Base-by-base conservation (phyloP, 2,797 vertebrate species). In the Semotilus atromaculatus region DNA sequence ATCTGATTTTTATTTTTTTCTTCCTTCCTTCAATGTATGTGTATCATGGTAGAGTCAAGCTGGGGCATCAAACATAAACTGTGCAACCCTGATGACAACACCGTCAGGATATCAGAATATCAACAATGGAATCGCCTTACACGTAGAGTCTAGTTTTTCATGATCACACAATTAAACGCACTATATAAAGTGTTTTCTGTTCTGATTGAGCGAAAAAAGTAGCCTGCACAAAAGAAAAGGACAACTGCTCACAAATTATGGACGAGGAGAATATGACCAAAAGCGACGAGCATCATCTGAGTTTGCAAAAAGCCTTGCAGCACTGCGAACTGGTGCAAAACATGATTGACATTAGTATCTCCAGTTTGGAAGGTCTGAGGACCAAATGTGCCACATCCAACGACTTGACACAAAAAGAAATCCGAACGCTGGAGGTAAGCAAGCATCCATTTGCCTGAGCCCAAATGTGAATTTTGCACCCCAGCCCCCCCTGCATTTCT, bases 381-480 rank as follows among this genome's bases (percentile, higher is more conserved):
- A 99, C 97, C 94, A 99, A 99, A 95, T 98, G 97, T 96, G 97
- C 97, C 94, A 97, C 97, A 95, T 97, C 97, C 96, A 98, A 98
- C 97, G 97, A 99, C 96, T 95, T 99, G 96, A 98, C 97, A 90
- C 97, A 98, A 88, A 97, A 98, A 93, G 97, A 99, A 93, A 98
- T 98, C 92, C 94, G 97, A 90, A 98, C 97, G 91, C 95, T 98
- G 94, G 97, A 98, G 97, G 97, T 98, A 96, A 96, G 95, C 36
- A 53, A 48, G 78, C 85, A 21, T 72, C 38, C 76, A 36, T 68
- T 58, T 60, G 74, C 23, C 82, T 26, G 67, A 67, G 31, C n/a
- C 45, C 18, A 14, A 40, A 73, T 51, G 60, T 60, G 6, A 38
- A 36, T 8, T 38, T 29, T 74, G 70, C 38, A 48, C 68, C 68